Percentiles rank a stretch among this genome's conserved stretches.
Evolutionary conservation across 2,113 vertebrate genomes (phyloP).

Genomic region (Rhegmatorhina hoffmannsi): DNA sequence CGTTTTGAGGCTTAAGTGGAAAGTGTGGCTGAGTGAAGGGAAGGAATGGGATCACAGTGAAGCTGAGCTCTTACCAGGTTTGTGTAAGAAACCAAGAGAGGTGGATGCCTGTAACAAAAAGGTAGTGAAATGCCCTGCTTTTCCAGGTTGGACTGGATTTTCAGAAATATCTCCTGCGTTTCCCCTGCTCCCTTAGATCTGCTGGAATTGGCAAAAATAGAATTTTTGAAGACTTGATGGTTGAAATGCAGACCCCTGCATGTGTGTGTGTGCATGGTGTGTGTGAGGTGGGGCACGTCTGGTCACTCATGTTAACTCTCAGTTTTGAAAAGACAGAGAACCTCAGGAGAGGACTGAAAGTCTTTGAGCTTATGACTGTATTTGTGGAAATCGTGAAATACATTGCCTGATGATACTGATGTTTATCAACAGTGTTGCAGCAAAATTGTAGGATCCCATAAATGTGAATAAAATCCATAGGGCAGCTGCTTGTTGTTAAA

Average conservation of each 20-base stretch:
- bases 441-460: neutral
- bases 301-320: neutral
- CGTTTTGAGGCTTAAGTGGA: neutral
- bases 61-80: neutral
- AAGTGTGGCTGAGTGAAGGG: accelerated
- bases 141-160: neutral
- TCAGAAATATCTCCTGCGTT: neutral
- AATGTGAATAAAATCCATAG: neutral
- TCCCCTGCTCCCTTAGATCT: neutral
- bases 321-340: neutral
- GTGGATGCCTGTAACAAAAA: neutral
- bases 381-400: neutral
- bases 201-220: neutral
- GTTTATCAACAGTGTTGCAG: neutral
- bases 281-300: neutral
- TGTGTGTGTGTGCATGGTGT: neutral
- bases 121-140: neutral
- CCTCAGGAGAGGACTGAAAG: neutral
- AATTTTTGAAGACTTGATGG: neutral
- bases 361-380: neutral
- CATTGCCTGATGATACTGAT: neutral
- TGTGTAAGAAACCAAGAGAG: neutral
- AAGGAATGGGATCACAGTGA: neutral
- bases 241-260: neutral
- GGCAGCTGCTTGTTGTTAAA: neutral